These are phyloP conservation scores for Endotricha flammealis DNA, from an alignment of 2,888 invertebrate species.

Conservation along the genomic window DNA sequence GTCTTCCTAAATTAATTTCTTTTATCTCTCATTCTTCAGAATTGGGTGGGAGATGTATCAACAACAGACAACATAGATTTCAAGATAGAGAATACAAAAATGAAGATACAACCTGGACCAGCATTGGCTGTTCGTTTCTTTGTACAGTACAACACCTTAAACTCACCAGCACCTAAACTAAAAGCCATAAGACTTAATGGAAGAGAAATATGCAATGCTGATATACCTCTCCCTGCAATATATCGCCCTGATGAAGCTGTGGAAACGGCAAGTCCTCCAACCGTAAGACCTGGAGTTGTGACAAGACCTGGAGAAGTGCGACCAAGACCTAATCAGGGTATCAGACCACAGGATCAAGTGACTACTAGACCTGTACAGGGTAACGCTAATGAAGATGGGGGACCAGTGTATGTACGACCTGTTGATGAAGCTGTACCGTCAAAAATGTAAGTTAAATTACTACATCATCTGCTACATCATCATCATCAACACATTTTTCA, in stretches of 20 bases:
- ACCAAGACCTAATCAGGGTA: constrained; percentile 6
- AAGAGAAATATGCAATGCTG: constrained; percentile 75
- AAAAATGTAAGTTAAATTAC: constrained; percentile 49
- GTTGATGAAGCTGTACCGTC: constrained; percentile 40
- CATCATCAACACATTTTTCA: too few species aligned
- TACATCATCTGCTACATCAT: too few species aligned
- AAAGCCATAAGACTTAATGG: constrained; percentile 76
- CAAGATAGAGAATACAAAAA: constrained; percentile 77
- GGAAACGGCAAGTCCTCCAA: neutral
- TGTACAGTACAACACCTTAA: constrained; percentile 75
- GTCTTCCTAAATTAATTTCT: too few species aligned
- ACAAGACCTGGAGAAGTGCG: constrained; percentile 7
- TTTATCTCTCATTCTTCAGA: constrained; percentile 44
- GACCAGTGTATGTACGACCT: constrained; percentile 54
- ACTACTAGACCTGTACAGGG: constrained; percentile 44
- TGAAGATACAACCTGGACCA: constrained; percentile 76
- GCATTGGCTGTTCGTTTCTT: constrained; percentile 78
- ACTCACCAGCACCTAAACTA: constrained; percentile 62
- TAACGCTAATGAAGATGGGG: constrained; percentile 36
- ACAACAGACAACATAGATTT: constrained; percentile 78
- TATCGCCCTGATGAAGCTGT: constrained; percentile 24
- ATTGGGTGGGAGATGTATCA: constrained; percentile 79
- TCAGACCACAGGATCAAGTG: constrained; percentile 41
- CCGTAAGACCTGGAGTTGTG: constrained; percentile 5
- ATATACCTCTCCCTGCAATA: constrained; percentile 41